Percentiles rank a stretch among this genome's conserved stretches.
Evolutionary conservation across 2,113 vertebrate genomes (phyloP).

Genomic region (Hippolais icterina): DNA sequence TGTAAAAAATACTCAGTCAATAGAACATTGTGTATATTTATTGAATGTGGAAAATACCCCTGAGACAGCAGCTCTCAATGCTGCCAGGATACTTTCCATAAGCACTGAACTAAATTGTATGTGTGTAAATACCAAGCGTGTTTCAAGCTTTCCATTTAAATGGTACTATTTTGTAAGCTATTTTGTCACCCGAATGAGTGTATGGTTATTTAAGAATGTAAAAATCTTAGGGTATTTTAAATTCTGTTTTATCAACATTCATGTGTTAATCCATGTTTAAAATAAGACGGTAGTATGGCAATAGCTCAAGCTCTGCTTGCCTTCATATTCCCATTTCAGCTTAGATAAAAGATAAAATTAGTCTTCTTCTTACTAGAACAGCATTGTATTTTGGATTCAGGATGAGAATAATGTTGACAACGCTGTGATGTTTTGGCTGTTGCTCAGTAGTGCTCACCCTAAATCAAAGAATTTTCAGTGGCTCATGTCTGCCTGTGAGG

Average conservation of each 20-base stretch:
- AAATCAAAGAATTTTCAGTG: not conserved
- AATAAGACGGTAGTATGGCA: not conserved
- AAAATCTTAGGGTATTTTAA: not conserved
- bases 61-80: not conserved
- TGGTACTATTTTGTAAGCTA: not conserved
- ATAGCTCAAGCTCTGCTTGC: not conserved
- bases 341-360: not conserved
- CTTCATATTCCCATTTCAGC: not conserved
- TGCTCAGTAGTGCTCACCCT: not conserved
- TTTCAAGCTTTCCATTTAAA: not conserved
- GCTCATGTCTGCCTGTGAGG: not conserved
- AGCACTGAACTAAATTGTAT: not conserved
- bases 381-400: not conserved
- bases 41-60: not conserved
- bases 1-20: not conserved
- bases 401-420: not conserved
- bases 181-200: not conserved
- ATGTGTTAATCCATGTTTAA: not conserved
- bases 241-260: not conserved
- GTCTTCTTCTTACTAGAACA: not conserved
- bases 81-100: not conserved
- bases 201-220: not conserved
- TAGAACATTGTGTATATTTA: not conserved
- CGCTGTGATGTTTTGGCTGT: not conserved
- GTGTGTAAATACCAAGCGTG: not conserved